Percentiles rank a stretch among this genome's conserved stretches.
phyloP scores from a whole-genome alignment of 2,888 invertebrate species.

The Mechanitis messenoides region DNA sequence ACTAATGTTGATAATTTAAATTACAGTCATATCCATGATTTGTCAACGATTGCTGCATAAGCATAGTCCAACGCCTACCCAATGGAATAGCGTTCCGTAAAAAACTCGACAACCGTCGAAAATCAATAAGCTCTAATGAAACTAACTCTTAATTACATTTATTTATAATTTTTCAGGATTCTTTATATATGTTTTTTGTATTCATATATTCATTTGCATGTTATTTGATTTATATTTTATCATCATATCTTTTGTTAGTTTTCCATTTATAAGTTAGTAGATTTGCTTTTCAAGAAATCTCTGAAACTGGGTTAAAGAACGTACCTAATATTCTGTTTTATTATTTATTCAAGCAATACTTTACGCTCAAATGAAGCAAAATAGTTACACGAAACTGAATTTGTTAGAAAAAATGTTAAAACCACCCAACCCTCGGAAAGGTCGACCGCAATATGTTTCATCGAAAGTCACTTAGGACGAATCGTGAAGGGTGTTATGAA shows the following conservation, averaged over 20 bases:
- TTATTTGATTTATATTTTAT: too few species aligned
- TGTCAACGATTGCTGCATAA: slow-evolving; percentile 22
- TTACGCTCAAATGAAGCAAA: slow-evolving; percentile 19
- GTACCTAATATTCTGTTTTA: neutral
- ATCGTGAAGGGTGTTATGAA: slow-evolving; percentile 35
- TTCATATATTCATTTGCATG: too few species aligned
- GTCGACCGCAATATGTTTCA: slow-evolving; percentile 62
- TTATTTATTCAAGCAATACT: slow-evolving; percentile 4
- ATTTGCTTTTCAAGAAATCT: neutral
- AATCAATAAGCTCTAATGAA: slow-evolving; percentile 4
- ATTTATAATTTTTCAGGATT: neutral
- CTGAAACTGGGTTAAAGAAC: neutral
- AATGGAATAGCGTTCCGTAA: slow-evolving; percentile 33
- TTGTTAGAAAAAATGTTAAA: slow-evolving; percentile 63
- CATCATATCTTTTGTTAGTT: too few species aligned
- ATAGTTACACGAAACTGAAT: slow-evolving; percentile 38
- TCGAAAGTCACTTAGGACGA: slow-evolving; percentile 66
- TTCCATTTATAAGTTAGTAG: too few species aligned
- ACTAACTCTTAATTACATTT: slow-evolving; percentile 1
- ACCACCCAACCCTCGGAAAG: slow-evolving; percentile 53
- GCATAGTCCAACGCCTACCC: slow-evolving; percentile 31
- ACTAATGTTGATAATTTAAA: neutral
- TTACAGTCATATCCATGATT: slow-evolving; percentile 26
- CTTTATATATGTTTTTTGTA: too few species aligned
- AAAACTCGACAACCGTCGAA: slow-evolving; percentile 21